phyloP scores from a whole-genome alignment of 2,113 vertebrate genomes.

The Mus pahari region DNA sequence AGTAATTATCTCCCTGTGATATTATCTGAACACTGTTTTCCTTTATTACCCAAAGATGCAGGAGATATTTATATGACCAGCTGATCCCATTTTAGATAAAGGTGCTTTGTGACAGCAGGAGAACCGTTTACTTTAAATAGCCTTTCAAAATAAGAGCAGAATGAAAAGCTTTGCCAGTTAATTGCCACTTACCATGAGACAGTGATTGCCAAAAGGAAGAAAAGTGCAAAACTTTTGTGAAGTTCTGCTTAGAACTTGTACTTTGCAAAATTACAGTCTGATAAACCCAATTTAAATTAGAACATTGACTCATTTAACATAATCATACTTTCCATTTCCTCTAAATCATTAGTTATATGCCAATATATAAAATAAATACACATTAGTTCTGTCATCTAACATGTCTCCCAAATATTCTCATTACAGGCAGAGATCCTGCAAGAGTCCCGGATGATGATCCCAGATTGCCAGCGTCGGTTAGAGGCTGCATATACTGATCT shows the following conservation, averaged over 20 bases:
- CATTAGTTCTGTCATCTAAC: not conserved
- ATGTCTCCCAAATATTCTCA: slow-evolving; percentile 6
- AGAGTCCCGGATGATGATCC: slow-evolving; percentile 98
- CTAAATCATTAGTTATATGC: slow-evolving; percentile 26
- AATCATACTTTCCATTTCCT: slow-evolving; percentile 51
- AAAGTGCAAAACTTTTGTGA: not conserved
- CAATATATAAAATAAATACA: not conserved
- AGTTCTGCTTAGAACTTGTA: slow-evolving; percentile 49
- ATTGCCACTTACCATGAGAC: slow-evolving; percentile 76
- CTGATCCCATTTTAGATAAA: slow-evolving; percentile 90
- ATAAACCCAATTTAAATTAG: slow-evolving; percentile 52
- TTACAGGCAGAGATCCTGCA: slow-evolving; percentile 95
- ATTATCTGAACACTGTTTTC: slow-evolving; percentile 91
- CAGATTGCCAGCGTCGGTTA: slow-evolving; percentile 95
- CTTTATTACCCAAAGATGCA: slow-evolving; percentile 91
- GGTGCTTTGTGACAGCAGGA: slow-evolving; percentile 86
- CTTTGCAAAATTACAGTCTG: slow-evolving; percentile 67
- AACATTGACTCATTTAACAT: slow-evolving; percentile 37
- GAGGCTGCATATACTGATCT: slow-evolving; percentile 92
- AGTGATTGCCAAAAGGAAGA: slow-evolving; percentile 60
- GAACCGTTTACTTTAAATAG: slow-evolving; percentile 87
- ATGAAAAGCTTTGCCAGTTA: slow-evolving; percentile 78
- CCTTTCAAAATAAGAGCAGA: slow-evolving; percentile 84
- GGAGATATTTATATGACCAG: slow-evolving; percentile 90
- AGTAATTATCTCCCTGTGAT: slow-evolving; percentile 92